Conservation (phyloP, 2,797 vertebrate genomes). For the Chiroxiphia lanceolata region DNA sequence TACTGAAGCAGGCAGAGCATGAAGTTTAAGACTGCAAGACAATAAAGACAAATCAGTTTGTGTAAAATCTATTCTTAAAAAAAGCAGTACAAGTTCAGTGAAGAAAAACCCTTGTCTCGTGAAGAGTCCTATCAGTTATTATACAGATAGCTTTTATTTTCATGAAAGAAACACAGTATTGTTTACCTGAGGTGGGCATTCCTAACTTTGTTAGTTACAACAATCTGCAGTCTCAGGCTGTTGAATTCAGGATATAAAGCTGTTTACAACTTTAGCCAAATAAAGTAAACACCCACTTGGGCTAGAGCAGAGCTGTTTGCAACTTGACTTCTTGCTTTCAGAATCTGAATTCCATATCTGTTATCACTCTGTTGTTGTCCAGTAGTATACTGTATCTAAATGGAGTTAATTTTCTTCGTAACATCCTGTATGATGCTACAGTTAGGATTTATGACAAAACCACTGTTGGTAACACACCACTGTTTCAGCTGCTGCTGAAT, state of each 20-base stretch:
- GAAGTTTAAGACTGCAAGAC: neutral
- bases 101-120: neutral
- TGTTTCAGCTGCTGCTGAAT: neutral
- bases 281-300: neutral
- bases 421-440: neutral
- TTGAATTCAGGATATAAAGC: neutral
- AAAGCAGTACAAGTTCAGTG: neutral
- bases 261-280: neutral
- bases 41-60: neutral
- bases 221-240: neutral
- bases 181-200: neutral
- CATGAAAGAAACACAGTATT: neutral
- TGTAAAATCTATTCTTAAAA: neutral
- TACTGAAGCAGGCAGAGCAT: neutral
- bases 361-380: rapidly evolving
- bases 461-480: neutral
- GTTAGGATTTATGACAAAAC: neutral
- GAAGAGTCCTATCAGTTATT: neutral
- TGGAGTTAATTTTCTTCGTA: neutral
- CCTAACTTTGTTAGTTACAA: neutral
- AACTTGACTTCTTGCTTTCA: neutral
- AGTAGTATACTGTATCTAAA: neutral
- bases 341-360: neutral
- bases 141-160: neutral
- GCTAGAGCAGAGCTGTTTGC: neutral